Evolutionary conservation across 2,113 vertebrate species (phyloP), one percentile per base, ranked within the genome.

Genomic region (Phoenicopterus ruber): DNA sequence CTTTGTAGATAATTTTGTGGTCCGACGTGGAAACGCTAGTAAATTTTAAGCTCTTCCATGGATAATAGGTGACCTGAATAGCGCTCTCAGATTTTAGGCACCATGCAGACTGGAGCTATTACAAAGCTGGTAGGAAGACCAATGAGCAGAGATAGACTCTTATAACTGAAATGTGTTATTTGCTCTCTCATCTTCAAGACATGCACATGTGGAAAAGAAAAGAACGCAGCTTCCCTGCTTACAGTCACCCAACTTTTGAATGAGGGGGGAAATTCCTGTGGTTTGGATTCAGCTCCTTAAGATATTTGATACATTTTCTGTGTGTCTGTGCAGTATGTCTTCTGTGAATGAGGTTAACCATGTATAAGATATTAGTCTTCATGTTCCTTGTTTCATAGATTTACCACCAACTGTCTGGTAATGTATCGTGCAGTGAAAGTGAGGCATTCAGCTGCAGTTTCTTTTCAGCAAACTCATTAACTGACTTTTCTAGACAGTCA

Each of bases 41-140:
- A 65, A 79, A 91, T 80, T 76, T 93, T 91, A 76, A 93, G 44
- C 58, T 90, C 44, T 93, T 87, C 62, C 46, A 13, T 65, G 87
- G 44, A 20, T 85, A 87, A 73, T 61, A 82, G 9, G 31, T 82
- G 84, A 91, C 62, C 85, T 82, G 34, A 90, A 77, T 69, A 87
- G 21, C 19, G 32, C 24, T 71, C 29, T 82, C 6, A 7, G 22
- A 73, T 88, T 85, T 94, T 88, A 65, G 71, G 50, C 74, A 73
- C 38, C 2, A 1, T 80, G 58, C 66, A 77, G 62, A 69, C 65
- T 72, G 34, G 50, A 82, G 58, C 57, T 96, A 7, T 82, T 86
- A 52, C 16, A 86, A 61, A 92, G 47, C 42, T 93, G 11, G 9
- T 58, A 82, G 86, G 38, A 93, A 70, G 69, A 84, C 65, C 65